Base-by-base conservation (phyloP, 2,797 vertebrate species). In the Catostomus latipinnis region DNA sequence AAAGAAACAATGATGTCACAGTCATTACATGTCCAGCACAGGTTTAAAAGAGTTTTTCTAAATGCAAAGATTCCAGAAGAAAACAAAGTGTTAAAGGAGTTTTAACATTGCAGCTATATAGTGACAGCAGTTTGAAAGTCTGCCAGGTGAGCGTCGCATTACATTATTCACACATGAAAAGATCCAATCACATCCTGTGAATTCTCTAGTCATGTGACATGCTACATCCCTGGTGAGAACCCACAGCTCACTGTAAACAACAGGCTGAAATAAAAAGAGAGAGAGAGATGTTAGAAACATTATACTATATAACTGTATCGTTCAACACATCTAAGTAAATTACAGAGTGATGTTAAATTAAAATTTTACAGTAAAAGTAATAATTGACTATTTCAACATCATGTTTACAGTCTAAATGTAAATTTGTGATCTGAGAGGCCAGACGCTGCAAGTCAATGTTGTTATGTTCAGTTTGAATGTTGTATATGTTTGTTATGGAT, bases 181-280 rank as follows among this genome's bases (percentile, higher is more conserved):
- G 54, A 74, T 70, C 74, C 81, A 45, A 60, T 85, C 77, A 56
- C 70, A 82, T 70, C 18, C 48, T 69, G 34, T 1, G 14, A 68
- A 63, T 69, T 13, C 70, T 46, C 52, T 46, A 9, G 6, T 6
- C 75, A 53, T 67, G 76, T 62, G 52, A 78, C 66, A 63, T 8
- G 12, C 12, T 0, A 34, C 77, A 43, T 46, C 50, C 16, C 61
- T 45, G 80, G 57, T 61, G 81, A 76, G n/a, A 67, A 66, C 46
- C 69, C 43, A 14, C 6, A 6, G 45, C 13, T 65, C 83, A 86
- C 80, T 86, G 84, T 61, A 86, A 69, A 69, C 80, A 84, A 61
- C 84, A 86, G 5, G 82, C 82, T 86, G 74, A 13, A 18, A 60
- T 11, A 74, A 13, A 78, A 56, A 68, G 22, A 22, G 22, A 22